Evolutionary conservation across 2,797 vertebrate genomes (phyloP), one percentile per base, ranked within the genome.

Genomic region (Champsocephalus esox): DNA sequence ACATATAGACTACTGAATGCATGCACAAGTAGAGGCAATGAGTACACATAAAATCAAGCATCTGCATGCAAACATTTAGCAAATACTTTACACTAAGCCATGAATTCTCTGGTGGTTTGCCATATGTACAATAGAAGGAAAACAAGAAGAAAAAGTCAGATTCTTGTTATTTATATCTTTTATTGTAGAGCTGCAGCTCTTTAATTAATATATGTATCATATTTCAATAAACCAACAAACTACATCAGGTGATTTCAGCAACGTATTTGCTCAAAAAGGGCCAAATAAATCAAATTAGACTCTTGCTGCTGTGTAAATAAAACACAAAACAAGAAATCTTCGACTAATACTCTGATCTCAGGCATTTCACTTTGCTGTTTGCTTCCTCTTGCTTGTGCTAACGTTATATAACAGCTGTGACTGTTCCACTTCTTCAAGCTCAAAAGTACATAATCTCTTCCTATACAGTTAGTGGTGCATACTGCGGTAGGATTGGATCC

Each of bases 71-170:
- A 5, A 28, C 28, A 28, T 28, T 28, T 28, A 28, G 28, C 28
- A 28, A 28, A 28, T 28, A 28, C 28, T 28, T 28, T 28, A 28
- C 38, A 60, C 1, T 19, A 59, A n/a, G 55, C 9, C 16, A 10
- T 62, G 32, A 45, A 17, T 59, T 82, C 61, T 41, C 28, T 73
- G 52, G 10, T 65, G 38, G 59, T 80, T 70, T 48, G n/a, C 66
- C 14, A 13, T 41, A 49, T 28, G 45, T 75, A 21, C 3, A 5
- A 45, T 19, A 45, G 12, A 17, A 3, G 28, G 19, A 61, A 6
- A 21, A 72, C 45, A 45, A 69, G 12, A 67, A 58, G 49, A 9
- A 48, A 48, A 67, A 14, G 44, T 69, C 49, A 46, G 17, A 13
- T 44, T 9, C 46, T 21, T 28, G 49, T 70, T 60, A 67, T 57